Evolutionary conservation across 2,888 invertebrate genomes (phyloP).

Genomic region (Apodemia mormo): DNA sequence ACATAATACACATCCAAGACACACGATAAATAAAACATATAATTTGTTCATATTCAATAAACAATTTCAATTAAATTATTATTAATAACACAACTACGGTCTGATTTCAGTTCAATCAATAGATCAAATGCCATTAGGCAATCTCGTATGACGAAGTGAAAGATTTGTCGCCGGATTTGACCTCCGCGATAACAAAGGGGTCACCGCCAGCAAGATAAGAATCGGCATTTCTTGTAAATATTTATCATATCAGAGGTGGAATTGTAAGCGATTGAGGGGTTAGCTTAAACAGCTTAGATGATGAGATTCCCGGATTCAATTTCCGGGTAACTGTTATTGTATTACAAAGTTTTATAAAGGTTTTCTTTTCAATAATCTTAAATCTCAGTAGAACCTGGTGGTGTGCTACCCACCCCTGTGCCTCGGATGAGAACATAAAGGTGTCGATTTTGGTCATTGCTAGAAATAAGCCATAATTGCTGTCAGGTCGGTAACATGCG

Average conservation of each 20-base stretch:
- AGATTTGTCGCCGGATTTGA: slow-evolving; percentile 34
- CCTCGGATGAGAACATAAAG: too few relatives aligned
- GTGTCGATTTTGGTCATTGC: too few relatives aligned
- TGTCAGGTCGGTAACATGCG: too few relatives aligned
- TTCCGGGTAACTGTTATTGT: too few relatives aligned
- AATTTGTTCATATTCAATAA: slow-evolving; percentile 15
- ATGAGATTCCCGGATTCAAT: too few relatives aligned
- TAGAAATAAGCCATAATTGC: too few relatives aligned
- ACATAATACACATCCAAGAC: slow-evolving; percentile 27
- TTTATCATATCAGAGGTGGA: neutral
- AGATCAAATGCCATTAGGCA: neutral
- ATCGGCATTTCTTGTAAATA: neutral
- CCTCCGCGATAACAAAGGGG: slow-evolving; percentile 37
- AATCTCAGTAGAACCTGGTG: too few relatives aligned
- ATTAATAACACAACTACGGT: neutral
- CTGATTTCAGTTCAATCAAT: neutral
- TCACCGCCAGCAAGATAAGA: neutral
- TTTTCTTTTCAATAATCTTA: too few relatives aligned
- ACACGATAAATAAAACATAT: slow-evolving; percentile 33
- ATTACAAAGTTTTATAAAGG: too few relatives aligned
- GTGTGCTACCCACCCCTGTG: too few relatives aligned
- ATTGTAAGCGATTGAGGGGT: too few relatives aligned
- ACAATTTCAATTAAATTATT: slow-evolving; percentile 7
- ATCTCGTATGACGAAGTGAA: slow-evolving; percentile 27
- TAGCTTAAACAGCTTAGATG: too few relatives aligned